Base-by-base conservation (phyloP, 1,140 invertebrate species). In the Pseudomyrmex pallidus region DNA sequence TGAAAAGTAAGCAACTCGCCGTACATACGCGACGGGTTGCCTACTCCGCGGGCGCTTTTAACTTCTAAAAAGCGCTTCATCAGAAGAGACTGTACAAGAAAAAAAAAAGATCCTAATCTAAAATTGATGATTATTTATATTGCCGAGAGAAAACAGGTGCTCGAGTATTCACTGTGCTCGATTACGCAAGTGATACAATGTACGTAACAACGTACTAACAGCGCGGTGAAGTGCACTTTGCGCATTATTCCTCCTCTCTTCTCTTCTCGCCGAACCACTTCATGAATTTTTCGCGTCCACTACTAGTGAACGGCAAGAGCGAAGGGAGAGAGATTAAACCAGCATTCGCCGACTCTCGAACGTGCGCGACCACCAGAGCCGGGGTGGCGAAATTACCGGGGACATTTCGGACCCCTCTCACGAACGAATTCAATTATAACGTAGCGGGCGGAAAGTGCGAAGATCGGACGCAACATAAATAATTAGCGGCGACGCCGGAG, bases 351-450 rank as follows among this genome's bases (percentile, higher is more conserved):
- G 62, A 67, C 74, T 46, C 35, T 56, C 61, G 7, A 76, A 46
- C 22, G n/a, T 25, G 57, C 63, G 46, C 12, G 20, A 44, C 35
- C 35, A 5, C 5, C 35, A 35, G 35, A 35, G 5, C 35, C 35
- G 35, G 35, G 35, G 35, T 35, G 35, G 66, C 78, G 56, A 87
- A 54, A 87, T 87, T 87, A 83, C 73, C 74, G 12, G 62, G 63
- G 82, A 84, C 85, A 84, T 46, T 80, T 20, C 4, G 74, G 35
- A 35, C 25, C 61, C 52, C 62, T 54, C 72, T 57, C n/a, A 54
- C 83, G 62, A 54, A 85, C 73, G 80, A 85, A 88, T 88, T 88
- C 87, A 88, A 88, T 88, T 88, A 35, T 35, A 88, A 83, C 68
- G 64, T 85, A 35, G 35, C 70, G 22, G 59, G 78, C 44, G 17